Evolutionary conservation across 2,113 vertebrate species (phyloP).

Genomic region (Proteles cristata): DNA sequence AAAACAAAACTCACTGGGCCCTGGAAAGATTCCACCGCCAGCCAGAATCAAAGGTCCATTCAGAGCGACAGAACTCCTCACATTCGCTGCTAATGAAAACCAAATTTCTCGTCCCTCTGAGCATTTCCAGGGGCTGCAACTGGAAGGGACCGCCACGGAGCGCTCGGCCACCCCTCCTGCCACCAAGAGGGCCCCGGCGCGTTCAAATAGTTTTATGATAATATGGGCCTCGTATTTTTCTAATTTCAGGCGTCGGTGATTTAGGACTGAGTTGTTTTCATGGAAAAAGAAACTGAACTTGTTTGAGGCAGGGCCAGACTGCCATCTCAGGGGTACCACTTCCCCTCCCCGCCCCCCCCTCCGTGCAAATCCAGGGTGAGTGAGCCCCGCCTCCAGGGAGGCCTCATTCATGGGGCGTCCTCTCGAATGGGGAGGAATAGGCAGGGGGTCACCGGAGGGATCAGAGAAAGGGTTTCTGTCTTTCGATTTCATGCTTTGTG

Average conservation of each 20-base stretch:
- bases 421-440: rapidly evolving
- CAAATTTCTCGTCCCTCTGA: slow-evolving; percentile 78
- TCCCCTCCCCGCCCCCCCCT: too few species aligned
- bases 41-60: slow-evolving; percentile 87
- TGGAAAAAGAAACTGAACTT: slow-evolving; percentile 67
- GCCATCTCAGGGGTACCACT: neutral
- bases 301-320: neutral
- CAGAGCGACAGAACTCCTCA: slow-evolving; percentile 83
- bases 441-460: neutral
- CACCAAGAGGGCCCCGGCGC: slow-evolving; percentile 49
- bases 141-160: slow-evolving; percentile 30
- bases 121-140: slow-evolving; percentile 80
- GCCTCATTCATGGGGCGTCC: neutral
- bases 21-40: slow-evolving; percentile 84
- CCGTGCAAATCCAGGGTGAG: rapidly evolving
- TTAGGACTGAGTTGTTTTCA: slow-evolving; percentile 55
- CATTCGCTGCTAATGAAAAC: slow-evolving; percentile 85
- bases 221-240: slow-evolving; percentile 71
- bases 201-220: slow-evolving; percentile 73
- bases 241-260: slow-evolving; percentile 70
- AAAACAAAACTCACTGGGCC: slow-evolving; percentile 68
- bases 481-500: neutral
- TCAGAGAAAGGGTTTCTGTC: neutral
- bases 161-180: slow-evolving; percentile 62
- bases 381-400: neutral